Conservation (phyloP, 2,113 vertebrate species). For the Sinocyclocheilus rhinocerous region DNA sequence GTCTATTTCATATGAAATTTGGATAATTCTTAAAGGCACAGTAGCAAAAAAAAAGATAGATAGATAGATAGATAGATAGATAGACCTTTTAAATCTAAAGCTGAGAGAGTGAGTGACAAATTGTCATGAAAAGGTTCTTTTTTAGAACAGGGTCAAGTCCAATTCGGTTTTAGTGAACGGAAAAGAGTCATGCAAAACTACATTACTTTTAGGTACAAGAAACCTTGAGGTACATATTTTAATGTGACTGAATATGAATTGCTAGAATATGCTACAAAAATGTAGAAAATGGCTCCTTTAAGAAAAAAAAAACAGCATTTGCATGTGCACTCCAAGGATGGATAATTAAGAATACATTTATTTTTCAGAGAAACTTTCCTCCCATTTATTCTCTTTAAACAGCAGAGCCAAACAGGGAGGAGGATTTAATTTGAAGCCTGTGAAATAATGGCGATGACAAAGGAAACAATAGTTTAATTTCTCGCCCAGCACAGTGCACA, state of each 20-base stretch:
- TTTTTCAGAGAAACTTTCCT: no score
- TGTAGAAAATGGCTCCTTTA: neutral
- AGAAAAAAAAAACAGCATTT: neutral
- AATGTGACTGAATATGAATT: neutral
- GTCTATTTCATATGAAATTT: no score
- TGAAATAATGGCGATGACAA: constrained; percentile 49
- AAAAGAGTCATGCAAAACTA: neutral
- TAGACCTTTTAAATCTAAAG: no score
- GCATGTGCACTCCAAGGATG: neutral
- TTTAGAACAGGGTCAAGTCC: no score
- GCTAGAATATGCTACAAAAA: neutral
- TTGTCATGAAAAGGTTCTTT: no score
- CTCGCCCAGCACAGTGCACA: neutral
- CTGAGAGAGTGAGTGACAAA: no score
- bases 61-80: no score
- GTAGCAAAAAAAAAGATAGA: no score
- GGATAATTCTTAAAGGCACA: no score
- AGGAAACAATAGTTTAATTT: constrained; percentile 50
- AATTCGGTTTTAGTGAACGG: no score
- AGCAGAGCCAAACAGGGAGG: neutral
- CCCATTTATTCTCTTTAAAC: no score
- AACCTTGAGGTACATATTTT: neutral
- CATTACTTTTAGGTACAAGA: neutral
- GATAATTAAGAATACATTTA: constrained; percentile 17
- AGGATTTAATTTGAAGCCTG: constrained; percentile 50